These are phyloP conservation scores for Riparia riparia DNA, from an alignment of 2,113 vertebrate genomes.

Conservation along the genomic window DNA sequence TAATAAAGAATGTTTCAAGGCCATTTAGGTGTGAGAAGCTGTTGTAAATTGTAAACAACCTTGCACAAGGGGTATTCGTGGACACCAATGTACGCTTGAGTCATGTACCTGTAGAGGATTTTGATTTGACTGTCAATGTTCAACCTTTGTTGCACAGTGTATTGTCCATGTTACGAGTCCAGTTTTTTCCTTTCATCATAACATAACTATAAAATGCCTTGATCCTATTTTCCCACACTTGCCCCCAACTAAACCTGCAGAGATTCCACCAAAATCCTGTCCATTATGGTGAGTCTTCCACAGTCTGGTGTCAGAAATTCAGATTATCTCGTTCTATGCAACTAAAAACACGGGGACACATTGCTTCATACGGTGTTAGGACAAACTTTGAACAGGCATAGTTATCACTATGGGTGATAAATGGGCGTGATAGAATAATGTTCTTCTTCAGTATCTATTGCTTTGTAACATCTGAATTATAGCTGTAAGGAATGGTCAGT, in stretches of 20 bases:
- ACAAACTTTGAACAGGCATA: not conserved
- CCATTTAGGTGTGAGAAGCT: slow-evolving; percentile 8
- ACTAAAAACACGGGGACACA: not conserved
- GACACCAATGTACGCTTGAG: not conserved
- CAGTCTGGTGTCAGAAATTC: not conserved
- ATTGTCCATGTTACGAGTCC: not conserved
- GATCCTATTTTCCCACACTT: not conserved
- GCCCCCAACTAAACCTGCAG: not conserved
- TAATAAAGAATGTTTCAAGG: slow-evolving; percentile 10
- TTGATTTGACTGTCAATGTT: not conserved
- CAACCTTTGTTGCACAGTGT: not conserved
- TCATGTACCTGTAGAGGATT: not conserved
- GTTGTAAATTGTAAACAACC: not conserved
- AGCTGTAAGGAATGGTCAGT: not conserved
- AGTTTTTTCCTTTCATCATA: not conserved
- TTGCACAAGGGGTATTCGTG: not conserved
- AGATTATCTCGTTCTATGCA: not conserved
- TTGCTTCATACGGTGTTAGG: not conserved
- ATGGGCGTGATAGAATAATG: not conserved
- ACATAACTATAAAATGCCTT: not conserved
- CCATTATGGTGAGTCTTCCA: not conserved
- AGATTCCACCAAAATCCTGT: not conserved
- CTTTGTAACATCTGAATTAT: not conserved
- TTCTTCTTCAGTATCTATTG: not conserved
- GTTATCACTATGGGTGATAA: not conserved